Evolutionary conservation across 1,140 invertebrate genomes (phyloP), one percentile per base, ranked within the genome.

Genomic region (Drosophila serrata): DNA sequence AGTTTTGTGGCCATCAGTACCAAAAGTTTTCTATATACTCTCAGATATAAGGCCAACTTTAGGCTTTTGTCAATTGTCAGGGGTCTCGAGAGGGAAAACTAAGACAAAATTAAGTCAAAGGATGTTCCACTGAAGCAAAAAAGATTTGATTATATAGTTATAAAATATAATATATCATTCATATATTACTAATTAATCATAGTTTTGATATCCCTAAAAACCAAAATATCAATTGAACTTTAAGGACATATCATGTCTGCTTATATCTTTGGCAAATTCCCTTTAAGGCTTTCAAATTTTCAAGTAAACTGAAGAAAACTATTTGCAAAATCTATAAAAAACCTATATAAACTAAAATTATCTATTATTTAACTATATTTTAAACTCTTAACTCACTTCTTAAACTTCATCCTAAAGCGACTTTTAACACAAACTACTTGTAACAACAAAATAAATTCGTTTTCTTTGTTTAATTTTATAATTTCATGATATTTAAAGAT

Each of bases 391-490:
- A 3, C 13, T 6, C 6, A 19, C 29, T 51, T 19, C 12, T 4
- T 9, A 9, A 53, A 22, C 7, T n/a, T n/a, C n/a, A n/a, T n/a
- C n/a, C n/a, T 15, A 15, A 19, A 13, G 7, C 22, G 31, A 22
- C 13, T 53, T 53, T 22, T n/a, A n/a, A 7, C 7, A n/a, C 19
- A 6, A 11, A 0, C 24, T 12, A 11, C 33, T 12, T 55, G 13
- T 19, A 6, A 37, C 33, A n/a, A 13, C 9, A 2, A 55, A 37
- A 55, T 55, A 55, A 37, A 55, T 55, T 35, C 37, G 51, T 55
- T 55, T 55, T 55, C 51, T 37, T 55, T 35, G 31, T 53, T 22
- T 2, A 29, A 35, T 53, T 53, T 35, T 22, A 35, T 53, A 0
- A 29, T 29, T 6, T 29, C 4, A 12, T 33, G 9, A 33, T 11